Evolutionary conservation across 2,797 vertebrate species (phyloP).

Genomic region (Delichon dasypus): DNA sequence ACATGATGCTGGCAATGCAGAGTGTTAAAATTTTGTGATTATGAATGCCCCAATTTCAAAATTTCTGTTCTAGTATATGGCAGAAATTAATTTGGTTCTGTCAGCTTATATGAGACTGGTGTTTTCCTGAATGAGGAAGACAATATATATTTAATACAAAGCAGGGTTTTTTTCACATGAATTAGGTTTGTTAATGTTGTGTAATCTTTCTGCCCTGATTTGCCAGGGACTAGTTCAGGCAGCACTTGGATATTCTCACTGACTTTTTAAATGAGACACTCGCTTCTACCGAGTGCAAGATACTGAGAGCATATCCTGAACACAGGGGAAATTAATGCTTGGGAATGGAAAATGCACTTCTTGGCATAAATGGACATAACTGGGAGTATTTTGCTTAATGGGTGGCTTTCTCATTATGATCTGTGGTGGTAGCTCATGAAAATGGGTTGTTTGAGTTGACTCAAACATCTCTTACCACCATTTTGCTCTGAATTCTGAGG

Average conservation of each 20-base stretch:
- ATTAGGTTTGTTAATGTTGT: not conserved
- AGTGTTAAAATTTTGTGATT: not conserved
- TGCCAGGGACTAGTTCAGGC: not conserved
- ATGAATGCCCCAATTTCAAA: not conserved
- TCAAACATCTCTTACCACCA: not conserved
- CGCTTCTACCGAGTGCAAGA: not conserved
- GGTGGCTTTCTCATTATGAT: not conserved
- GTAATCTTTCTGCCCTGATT: not conserved
- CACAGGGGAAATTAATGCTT: not conserved
- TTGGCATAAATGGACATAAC: not conserved
- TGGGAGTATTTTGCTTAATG: not conserved
- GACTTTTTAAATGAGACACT: not conserved
- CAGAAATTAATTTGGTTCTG: not conserved
- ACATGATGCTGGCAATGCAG: not conserved
- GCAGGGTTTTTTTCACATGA: not conserved
- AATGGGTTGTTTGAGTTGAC: not conserved
- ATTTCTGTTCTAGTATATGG: not conserved
- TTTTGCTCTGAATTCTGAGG: not conserved
- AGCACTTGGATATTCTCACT: not conserved
- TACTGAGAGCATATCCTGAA: not conserved
- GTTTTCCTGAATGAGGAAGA: not conserved
- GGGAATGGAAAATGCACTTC: not conserved
- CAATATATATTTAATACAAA: not conserved
- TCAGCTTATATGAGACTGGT: not conserved
- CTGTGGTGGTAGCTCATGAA: not conserved